Conservation (phyloP, 2,888 invertebrate species). For the Ramazzottius varieornatus region DNA sequence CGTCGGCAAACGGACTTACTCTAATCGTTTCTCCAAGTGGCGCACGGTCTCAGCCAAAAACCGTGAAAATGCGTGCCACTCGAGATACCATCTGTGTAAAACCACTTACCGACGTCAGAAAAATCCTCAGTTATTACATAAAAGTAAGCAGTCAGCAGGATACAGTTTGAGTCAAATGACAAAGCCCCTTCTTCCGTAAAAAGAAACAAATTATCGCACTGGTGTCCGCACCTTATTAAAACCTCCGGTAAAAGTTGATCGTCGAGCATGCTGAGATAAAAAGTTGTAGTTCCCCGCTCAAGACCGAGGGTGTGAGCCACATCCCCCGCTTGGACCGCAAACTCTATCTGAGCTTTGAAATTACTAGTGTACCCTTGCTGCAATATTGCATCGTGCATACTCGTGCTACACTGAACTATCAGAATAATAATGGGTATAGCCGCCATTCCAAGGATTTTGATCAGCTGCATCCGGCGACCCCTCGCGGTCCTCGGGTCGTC, state of each 20-base stretch:
- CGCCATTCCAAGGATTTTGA: not conserved
- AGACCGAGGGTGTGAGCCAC: not conserved
- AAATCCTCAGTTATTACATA: no score
- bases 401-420: not conserved
- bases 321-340: not conserved
- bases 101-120: no score
- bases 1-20: no score
- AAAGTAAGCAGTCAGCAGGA: no score
- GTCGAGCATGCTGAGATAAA: not conserved
- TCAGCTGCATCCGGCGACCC: conserved; percentile 1
- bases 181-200: no score
- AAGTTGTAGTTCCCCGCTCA: not conserved
- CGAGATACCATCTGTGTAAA: no score
- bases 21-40: no score
- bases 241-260: not conserved
- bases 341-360: not conserved
- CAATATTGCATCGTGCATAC: not conserved
- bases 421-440: not conserved
- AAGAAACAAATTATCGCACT: no score
- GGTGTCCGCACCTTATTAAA: not conserved
- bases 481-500: not conserved
- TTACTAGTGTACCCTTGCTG: not conserved
- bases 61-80: no score
- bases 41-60: no score
- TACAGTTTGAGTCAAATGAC: no score